phyloP scores from a whole-genome alignment of 2,113 vertebrate species.

The chimpanzee (Pan troglodytes) region NHGRI_mPanTro3-v2.1_pri NC_072411.2:108053001-108053500 shows the following conservation, averaged over 20 bases:
- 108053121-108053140: constrained; percentile 82
- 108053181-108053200: constrained; percentile 79
- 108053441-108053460: constrained; percentile 56
- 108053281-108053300: constrained; percentile 78
- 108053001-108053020: constrained; percentile 68
- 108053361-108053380: constrained; percentile 82
- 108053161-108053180: constrained; percentile 75
- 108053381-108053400: constrained; percentile 83
- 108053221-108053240: constrained; percentile 81
- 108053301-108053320: constrained; percentile 84
- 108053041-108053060: constrained; percentile 74
- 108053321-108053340: constrained; percentile 83
- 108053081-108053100: constrained; percentile 82
- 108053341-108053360: constrained; percentile 81
- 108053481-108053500: constrained; percentile 77
- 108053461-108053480: constrained; percentile 48
- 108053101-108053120: constrained; percentile 77
- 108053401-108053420: constrained; percentile 68
- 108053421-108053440: constrained; percentile 12
- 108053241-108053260: constrained; percentile 73
- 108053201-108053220: constrained; percentile 76
- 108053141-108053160: constrained; percentile 79
- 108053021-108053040: constrained; percentile 75
- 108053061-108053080: constrained; percentile 78
- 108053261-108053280: neutral